Conservation (phyloP, 2,113 vertebrate genomes). For the Cygnus buccinator region DNA sequence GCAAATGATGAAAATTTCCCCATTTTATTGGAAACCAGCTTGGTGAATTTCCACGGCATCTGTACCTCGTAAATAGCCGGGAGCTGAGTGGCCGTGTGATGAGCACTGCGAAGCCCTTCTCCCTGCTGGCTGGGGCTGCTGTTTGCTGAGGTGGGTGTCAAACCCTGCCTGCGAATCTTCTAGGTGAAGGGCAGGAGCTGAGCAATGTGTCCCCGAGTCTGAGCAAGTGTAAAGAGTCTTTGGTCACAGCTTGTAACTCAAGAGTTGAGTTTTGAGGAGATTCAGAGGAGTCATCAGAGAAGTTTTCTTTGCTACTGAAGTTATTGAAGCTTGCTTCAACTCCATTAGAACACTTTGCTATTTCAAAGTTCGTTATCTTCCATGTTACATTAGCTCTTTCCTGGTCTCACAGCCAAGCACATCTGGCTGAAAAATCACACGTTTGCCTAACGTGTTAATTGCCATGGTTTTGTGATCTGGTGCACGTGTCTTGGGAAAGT, state of each 20-base stretch:
- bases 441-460: rapidly evolving
- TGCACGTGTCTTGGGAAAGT: background rate
- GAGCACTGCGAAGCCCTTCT: rapidly evolving
- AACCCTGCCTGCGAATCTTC: background rate
- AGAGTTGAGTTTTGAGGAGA: background rate
- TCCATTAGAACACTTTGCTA: background rate
- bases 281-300: background rate
- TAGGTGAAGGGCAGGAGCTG: background rate
- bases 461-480: background rate
- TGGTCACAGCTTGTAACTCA: background rate
- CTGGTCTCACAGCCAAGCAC: background rate
- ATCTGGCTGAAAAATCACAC: background rate
- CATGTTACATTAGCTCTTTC: background rate
- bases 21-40: background rate
- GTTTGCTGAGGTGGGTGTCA: background rate
- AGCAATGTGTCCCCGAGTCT: background rate
- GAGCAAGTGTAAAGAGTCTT: background rate
- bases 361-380: background rate
- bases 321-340: background rate
- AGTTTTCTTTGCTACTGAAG: background rate
- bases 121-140: rapidly evolving
- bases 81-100: background rate
- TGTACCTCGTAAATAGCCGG: background rate
- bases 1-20: background rate
- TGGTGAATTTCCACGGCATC: background rate